Evolutionary conservation across 2,888 invertebrate genomes (phyloP).

Genomic region (Timema cristinae): DNA sequence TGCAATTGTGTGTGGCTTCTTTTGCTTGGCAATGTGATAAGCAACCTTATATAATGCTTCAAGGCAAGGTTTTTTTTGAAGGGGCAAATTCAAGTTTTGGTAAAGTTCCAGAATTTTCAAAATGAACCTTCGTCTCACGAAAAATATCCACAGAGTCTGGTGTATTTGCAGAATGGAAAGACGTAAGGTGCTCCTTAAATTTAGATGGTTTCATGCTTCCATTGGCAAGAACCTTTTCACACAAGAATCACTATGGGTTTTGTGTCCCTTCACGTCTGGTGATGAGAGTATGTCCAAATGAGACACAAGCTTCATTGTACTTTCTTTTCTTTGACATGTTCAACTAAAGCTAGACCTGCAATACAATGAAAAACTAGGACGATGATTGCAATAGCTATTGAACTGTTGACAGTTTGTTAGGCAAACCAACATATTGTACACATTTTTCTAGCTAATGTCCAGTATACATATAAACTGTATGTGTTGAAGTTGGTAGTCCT

Average conservation of each 20-base stretch:
- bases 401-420: too few species aligned
- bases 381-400: too few species aligned
- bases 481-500: too few species aligned
- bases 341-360: too few species aligned
- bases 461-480: too few species aligned
- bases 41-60: not conserved
- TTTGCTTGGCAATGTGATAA: not conserved
- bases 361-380: too few species aligned
- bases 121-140: not conserved
- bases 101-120: not conserved
- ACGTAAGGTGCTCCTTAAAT: not conserved
- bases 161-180: not conserved
- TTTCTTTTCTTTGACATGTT: not conserved
- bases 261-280: not conserved
- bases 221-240: not conserved
- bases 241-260: not conserved
- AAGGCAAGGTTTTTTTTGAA: not conserved
- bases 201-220: not conserved
- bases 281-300: not conserved
- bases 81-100: not conserved
- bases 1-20: constrained; percentile 4
- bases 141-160: not conserved
- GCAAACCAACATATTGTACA: too few species aligned
- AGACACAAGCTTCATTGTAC: not conserved
- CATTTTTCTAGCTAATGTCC: too few species aligned